Base-by-base conservation (phyloP, 2,888 invertebrate species). In the Morpho achilles region DNA sequence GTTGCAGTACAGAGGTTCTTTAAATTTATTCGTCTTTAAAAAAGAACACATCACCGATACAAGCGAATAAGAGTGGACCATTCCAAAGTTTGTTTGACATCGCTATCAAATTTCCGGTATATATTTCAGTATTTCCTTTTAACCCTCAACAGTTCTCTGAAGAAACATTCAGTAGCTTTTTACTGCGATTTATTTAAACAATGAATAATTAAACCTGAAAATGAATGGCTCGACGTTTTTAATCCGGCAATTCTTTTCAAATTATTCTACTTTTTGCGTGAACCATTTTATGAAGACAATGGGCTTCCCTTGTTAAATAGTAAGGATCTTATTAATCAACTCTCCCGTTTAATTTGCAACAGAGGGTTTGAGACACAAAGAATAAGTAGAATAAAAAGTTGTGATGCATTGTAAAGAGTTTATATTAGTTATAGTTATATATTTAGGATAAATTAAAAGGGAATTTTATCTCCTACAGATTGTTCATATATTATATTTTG, bases 151-250 rank as follows among this genome's bases (percentile, higher is more conserved):
- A 65, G 66, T 73, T 73, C 73, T 68, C 71, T 73, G 67, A 71
- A 75, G 72, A 68, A 69, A 70, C 54, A 70, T 73, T 62, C 59
- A 59, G 63, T 73, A 72, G 71, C 71, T 79, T 77, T 80, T 81
- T 79, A 82, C 84, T 82, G 80, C 81, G 81, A 84, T 86, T 83
- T 87, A 83, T 88, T 88, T 88, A 85, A 88, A 87, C 82, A 86
- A 80, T 74, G 79, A 79, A 87, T 86, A 88, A 90, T 90, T 88
- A 89, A 88, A 85, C 74, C 79, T 75, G 66, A 69, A 75, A 82
- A 82, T 80, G 82, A 85, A 84, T 83, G 82, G 82, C 74, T 79
- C 73, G 73, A 73, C 79, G 74, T 78, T 87, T 84, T 86, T 82
- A 82, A 83, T 83, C 82, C 76, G 68, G 70, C 74, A 74, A 79